Evolutionary conservation across 2,888 invertebrate species (phyloP), one percentile per base, ranked within the genome.

Genomic region (Dendrolimus pini): DNA sequence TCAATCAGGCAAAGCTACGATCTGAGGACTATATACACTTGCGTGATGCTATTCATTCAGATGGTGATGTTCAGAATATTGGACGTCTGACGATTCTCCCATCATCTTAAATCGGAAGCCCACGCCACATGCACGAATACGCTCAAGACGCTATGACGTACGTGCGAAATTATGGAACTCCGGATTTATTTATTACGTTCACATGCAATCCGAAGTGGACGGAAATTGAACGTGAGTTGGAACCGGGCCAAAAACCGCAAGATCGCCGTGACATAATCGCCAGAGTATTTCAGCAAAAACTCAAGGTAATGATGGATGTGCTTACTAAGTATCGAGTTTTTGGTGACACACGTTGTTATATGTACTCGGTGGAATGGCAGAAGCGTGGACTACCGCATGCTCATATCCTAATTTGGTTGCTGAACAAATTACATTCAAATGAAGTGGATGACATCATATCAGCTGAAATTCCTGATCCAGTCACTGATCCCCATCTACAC

Each of bases 41-140:
- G 55, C 61, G 61, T 55, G 70, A 71, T 63, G 66, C 66, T 9
- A 57, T 66, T 13, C 53, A 53, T 12, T 58, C 60, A 53, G 60
- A 61, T 59, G 14, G 41, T 10, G 41, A 59, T 56, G 42, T 41
- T 7, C 54, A 7, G 10, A 56, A 56, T 41, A 41, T 59, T 41
- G 57, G 55, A 12, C 58, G 53, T 13, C 54, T 57, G n/a, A 56
- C 56, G 55, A 58, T 58, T 30, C 55, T 58, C 18, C 58, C 58
- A 12, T 56, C 60, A 30, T 56, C 54, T 54, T 70, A 63, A 59
- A 65, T 61, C n/a, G 78, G 79, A n/a, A 67, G 78, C n/a, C 79
- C 80, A 57, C 61, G 82, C 12, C 69, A 80, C 61, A 79, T 83
- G 80, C 75, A 75, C 57, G 72, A 80, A 63, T 61, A 68, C 53